These are phyloP conservation scores for Onychomys leucogaster DNA, from an alignment of 2,797 vertebrate genomes.

Conservation along the genomic window DNA sequence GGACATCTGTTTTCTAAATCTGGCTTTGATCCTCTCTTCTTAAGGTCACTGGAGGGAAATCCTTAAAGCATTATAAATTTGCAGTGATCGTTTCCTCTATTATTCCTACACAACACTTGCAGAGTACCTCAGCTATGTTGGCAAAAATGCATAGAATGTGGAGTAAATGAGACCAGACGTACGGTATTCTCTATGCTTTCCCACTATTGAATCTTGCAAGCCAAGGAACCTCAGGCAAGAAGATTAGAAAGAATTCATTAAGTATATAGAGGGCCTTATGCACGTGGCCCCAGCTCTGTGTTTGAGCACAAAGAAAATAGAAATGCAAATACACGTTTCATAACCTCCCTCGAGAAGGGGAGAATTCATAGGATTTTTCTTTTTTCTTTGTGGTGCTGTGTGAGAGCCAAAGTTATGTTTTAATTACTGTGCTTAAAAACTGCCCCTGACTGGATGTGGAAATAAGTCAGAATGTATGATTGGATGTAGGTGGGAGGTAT, in stretches of 20 bases:
- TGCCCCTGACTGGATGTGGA: neutral
- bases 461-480: neutral
- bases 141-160: slow-evolving; percentile 54
- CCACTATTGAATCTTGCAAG: neutral
- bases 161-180: neutral
- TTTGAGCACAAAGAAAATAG: neutral
- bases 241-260: neutral
- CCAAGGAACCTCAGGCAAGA: neutral
- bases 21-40: slow-evolving; percentile 6
- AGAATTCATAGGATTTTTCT: neutral
- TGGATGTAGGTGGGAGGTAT: neutral
- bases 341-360: neutral
- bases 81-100: neutral
- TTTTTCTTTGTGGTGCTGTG: neutral
- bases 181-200: neutral
- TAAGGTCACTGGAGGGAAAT: slow-evolving; percentile 34
- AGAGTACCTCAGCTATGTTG: neutral
- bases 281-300: neutral
- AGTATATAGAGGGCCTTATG: neutral
- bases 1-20: slow-evolving; percentile 66
- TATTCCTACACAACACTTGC: neutral
- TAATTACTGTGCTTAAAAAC: too few relatives aligned
- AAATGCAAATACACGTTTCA: neutral
- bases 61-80: slow-evolving; percentile 51
- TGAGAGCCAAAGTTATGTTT: neutral